Conservation (phyloP, 1,140 invertebrate species). For the Penaeus indicus region DNA sequence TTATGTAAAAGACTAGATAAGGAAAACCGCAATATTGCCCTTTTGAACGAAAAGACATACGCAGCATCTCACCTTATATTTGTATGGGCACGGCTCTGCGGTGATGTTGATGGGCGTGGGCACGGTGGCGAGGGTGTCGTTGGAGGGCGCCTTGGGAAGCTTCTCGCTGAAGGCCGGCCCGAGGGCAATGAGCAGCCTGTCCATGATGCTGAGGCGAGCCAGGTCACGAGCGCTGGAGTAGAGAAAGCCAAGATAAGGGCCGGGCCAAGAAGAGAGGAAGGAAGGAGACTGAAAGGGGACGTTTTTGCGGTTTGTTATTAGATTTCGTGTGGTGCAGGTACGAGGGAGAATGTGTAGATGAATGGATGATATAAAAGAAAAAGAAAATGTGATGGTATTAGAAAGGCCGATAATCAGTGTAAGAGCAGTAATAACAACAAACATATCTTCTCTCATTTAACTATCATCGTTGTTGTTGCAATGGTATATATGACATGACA, state of each 20-base stretch:
- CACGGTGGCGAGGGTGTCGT: conserved; percentile 61
- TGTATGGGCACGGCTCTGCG: conserved; percentile 46
- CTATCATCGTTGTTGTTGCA: no score
- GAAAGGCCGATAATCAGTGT: no score
- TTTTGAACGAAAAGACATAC: neutral
- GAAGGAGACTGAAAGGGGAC: neutral
- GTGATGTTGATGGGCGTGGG: conserved; percentile 53
- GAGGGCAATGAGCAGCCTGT: conserved; percentile 48
- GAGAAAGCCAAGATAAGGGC: neutral
- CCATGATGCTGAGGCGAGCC: conserved; percentile 55
- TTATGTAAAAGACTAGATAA: neutral
- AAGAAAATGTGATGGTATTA: no score
- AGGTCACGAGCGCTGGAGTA: neutral
- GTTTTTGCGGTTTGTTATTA: neutral
- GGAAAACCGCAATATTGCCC: neutral
- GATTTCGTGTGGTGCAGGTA: no score
- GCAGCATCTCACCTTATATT: conserved; percentile 54
- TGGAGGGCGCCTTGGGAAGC: conserved; percentile 54
- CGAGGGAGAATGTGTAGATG: no score
- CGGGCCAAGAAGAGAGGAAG: neutral
- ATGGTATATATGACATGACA: no score
- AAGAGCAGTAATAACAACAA: no score
- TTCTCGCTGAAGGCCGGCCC: conserved; percentile 46
- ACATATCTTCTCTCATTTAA: no score
- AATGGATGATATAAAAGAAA: no score